phyloP scores from a whole-genome alignment of 1,140 invertebrate species.

The Sitodiplosis mosellana region DNA sequence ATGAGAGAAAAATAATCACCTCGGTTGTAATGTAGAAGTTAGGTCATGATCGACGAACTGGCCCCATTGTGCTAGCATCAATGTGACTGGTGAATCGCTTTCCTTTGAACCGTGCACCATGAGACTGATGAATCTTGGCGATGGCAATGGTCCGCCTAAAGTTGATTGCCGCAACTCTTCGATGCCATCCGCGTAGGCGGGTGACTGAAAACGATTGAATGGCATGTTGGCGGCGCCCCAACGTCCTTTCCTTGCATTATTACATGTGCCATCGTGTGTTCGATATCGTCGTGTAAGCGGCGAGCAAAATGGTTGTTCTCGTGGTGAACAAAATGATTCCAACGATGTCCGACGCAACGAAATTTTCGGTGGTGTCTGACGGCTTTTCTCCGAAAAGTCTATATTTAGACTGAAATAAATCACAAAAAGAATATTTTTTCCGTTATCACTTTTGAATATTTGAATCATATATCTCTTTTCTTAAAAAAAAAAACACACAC shows the following conservation, averaged over 20 bases:
- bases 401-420: background rate
- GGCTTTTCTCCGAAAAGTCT: conserved; percentile 6
- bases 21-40: conserved; percentile 42
- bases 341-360: conserved; percentile 19
- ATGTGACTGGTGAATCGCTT: conserved; percentile 39
- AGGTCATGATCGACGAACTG: conserved; percentile 69
- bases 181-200: conserved; percentile 66
- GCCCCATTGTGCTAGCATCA: conserved; percentile 76
- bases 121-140: conserved; percentile 42
- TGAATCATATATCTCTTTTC: too few species aligned
- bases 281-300: conserved; percentile 39
- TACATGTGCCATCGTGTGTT: conserved; percentile 70
- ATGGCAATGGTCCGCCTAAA: conserved; percentile 38
- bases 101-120: conserved; percentile 43
- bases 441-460: too few species aligned
- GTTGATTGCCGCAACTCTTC: conserved; percentile 35
- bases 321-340: conserved; percentile 19
- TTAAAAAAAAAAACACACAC: too few species aligned
- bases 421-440: too few species aligned
- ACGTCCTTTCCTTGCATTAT: conserved; percentile 51
- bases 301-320: conserved; percentile 20
- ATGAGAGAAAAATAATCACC: conserved; percentile 10
- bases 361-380: conserved; percentile 19
- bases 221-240: conserved; percentile 71
- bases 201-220: conserved; percentile 60